phyloP scores from a whole-genome alignment of 2,113 vertebrate species.

The Peromyscus californicus region DNA sequence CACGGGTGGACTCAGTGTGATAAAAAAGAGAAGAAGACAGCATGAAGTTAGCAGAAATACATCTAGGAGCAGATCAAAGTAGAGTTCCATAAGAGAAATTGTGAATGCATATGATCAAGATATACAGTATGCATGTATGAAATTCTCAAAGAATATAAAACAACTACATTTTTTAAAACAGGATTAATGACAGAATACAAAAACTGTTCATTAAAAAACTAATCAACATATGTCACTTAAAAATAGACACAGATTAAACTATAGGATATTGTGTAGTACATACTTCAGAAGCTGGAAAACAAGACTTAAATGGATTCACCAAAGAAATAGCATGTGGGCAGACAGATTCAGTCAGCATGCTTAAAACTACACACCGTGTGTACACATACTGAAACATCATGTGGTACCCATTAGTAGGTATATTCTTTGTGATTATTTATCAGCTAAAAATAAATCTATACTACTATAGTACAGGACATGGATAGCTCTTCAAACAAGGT shows the following conservation, averaged over 20 bases:
- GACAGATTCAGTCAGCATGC: background rate
- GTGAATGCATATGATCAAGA: background rate
- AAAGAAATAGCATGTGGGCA: background rate
- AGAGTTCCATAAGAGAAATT: background rate
- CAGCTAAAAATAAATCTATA: background rate
- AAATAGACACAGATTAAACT: background rate
- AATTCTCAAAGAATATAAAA: background rate
- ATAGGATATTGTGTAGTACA: background rate
- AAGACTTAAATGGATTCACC: background rate
- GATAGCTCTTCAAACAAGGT: background rate
- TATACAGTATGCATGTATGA: background rate
- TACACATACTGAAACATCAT: background rate
- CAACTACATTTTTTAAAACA: background rate
- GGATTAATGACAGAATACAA: background rate
- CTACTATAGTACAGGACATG: background rate
- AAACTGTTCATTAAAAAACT: background rate
- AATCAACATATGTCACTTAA: background rate
- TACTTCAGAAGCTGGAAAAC: background rate
- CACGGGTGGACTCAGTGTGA: background rate
- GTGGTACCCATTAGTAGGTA: background rate
- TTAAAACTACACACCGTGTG: background rate
- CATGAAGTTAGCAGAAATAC: background rate
- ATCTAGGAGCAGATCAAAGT: background rate
- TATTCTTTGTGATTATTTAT: background rate
- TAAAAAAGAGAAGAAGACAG: background rate